A percentile compares a stretch with the other conserved stretches of the same genome.
Evolutionary conservation across 2,113 vertebrate species (phyloP).

Genomic region (Corydoras sp.): DNA sequence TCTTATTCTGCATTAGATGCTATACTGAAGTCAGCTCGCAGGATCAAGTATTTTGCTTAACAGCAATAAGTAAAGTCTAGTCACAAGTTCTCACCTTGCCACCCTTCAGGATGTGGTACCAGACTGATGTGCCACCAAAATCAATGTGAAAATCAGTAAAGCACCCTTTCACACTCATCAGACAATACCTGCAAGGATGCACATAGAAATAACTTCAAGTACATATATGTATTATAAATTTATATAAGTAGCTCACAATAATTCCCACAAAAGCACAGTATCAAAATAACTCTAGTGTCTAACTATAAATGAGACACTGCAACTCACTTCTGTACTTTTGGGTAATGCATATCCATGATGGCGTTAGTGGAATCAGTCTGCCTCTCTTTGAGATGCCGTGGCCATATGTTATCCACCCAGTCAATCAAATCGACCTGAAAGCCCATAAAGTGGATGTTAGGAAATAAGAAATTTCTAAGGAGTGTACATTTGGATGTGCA

Average conservation of each 20-base stretch:
- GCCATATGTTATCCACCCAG: conserved; percentile 99
- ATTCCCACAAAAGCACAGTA: neutral
- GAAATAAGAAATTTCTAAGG: too few species aligned
- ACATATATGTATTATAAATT: too few species aligned
- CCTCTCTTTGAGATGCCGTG: conserved; percentile 91
- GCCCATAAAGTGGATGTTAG: too few species aligned
- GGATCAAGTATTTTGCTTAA: too few species aligned
- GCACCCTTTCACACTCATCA: conserved; percentile 98
- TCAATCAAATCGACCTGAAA: conserved; percentile 93
- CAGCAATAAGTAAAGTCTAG: neutral
- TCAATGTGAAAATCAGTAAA: conserved; percentile 99
- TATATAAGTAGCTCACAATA: too few species aligned
- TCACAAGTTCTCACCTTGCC: conserved; percentile 76
- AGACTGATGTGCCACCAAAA: conserved; percentile 96
- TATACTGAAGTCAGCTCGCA: too few species aligned
- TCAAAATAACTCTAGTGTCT: too few species aligned
- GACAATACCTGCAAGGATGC: conserved; percentile 78
- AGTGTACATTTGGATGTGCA: neutral
- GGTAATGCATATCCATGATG: conserved; percentile 97
- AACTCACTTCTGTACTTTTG: conserved; percentile 95
- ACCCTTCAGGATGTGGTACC: conserved; percentile 95
- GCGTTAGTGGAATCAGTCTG: conserved; percentile 96
- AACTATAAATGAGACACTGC: too few species aligned
- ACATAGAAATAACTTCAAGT: conserved; percentile 1
- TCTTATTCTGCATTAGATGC: too few species aligned